phyloP scores from a whole-genome alignment of 2,888 invertebrate species.

The Heliconius ethilla region DNA sequence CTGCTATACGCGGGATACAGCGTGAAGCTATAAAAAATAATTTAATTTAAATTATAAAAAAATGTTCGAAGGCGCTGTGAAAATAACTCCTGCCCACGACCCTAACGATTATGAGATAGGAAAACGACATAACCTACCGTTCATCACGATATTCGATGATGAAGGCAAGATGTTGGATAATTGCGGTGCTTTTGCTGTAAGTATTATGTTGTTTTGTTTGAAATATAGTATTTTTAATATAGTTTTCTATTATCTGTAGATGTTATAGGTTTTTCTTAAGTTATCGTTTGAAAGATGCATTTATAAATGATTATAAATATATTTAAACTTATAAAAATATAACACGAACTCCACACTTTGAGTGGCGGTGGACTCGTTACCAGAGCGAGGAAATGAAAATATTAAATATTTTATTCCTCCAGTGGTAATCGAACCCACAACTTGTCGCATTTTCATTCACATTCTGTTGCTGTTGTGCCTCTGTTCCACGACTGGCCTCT shows the following conservation, averaged over 20 bases:
- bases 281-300: not conserved
- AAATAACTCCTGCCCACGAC: constrained; percentile 99
- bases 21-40: not conserved
- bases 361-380: too few species aligned
- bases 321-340: too few species aligned
- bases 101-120: constrained; percentile 98
- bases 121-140: constrained; percentile 91
- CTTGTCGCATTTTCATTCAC: too few species aligned
- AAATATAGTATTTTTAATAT: not conserved
- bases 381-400: too few species aligned
- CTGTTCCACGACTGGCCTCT: too few species aligned
- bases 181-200: constrained; percentile 88
- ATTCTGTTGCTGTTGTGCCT: too few species aligned
- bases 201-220: constrained; percentile 47
- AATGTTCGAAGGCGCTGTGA: constrained; percentile 90
- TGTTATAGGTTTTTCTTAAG: not conserved
- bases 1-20: not conserved
- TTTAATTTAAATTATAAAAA: not conserved
- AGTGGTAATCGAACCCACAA: too few species aligned
- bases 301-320: too few species aligned
- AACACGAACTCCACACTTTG: too few species aligned
- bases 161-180: constrained; percentile 92
- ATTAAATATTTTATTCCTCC: too few species aligned
- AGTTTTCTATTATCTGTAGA: not conserved
- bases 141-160: constrained; percentile 95